Base-by-base conservation (phyloP, 2,888 invertebrate species). In the Lutraria lutraria region DNA sequence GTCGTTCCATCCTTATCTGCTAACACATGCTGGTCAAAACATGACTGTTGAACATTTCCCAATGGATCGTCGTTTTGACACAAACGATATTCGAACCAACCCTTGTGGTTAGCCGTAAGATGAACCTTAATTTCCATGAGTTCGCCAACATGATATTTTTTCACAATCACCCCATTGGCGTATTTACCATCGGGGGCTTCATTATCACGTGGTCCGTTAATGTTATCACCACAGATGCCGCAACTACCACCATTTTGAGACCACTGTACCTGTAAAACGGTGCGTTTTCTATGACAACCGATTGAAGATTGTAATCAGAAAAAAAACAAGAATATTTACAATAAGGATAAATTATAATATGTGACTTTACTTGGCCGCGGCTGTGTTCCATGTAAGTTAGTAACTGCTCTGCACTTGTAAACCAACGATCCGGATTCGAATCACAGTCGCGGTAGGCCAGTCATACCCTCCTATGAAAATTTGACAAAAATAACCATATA, bases 21-120 rank as follows among this genome's bases (percentile, higher is more conserved):
- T 13, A 94, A 85, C 6, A 93, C 80, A 81, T 94, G 88, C 79
- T 92, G 83, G 85, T 95, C 93, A 79, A 96, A 91, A 88, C 96
- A 96, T 0, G 93, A 91, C 79, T 96, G 94, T 0, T 92, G 93
- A 19, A 94, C 94, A 21, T 89, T 91, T 25, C 56, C 76, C 25
- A 16, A 53, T 0, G 54, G 81, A 21, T 81, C 83, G 52, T 91
- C 83, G 54, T 91, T 91, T 34, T 88, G 85, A 76, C 91, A 91
- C 12, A 91, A 83, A 25, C 88, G 76, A 60, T 89, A 91, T 52
- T 91, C 89, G 68, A 91, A 89, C 83, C 83, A 89, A n/a, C 87
- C 93, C 34, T 90, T 91, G 87, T 93, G 93, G 68, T 92, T 93
- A 8, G 93, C 93, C 15, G 93, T 92, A 0, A 93, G 81, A 52